Evolutionary conservation across 1,140 invertebrate species (phyloP), one percentile per base, ranked within the genome.

Genomic region (Kradibia gibbosae): DNA sequence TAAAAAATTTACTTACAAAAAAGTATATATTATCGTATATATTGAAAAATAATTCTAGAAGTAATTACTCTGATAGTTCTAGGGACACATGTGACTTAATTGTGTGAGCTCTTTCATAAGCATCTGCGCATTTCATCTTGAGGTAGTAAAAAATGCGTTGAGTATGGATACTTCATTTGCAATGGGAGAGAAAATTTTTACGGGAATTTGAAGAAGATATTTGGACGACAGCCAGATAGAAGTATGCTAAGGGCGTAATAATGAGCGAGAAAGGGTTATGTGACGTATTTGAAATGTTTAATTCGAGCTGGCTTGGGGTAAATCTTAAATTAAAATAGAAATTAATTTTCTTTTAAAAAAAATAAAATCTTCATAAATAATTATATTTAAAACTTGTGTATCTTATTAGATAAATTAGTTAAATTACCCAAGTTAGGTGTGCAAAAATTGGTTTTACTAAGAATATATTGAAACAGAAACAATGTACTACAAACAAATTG

Each of bases 151-250:
- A 73, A 73, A 31, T 53, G 45, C 31, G 50, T 36, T 10, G 22
- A 57, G 31, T 57, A 20, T 20, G 31, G 34, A 57, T 74, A 39
- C 48, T 42, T 25, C 20, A n/a, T 25, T 45, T n/a, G 25, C 15
- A n/a, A 45, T 3, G 22, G 34, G 31, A n/a, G 34, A 36, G 10
- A 62, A 48, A 28, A 62, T 11, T 84, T 84, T 81, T 70, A 84
- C 81, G 81, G 78, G 78, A 84, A 84, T 82, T 84, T 84, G 83
- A 84, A 74, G 74, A 82, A 82, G 62, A 80, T 80, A 60, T 74
- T 84, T 82, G 81, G 83, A 80, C 39, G 50, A 67, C 55, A 70
- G 78, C 83, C 83, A 82, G 75, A 50, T 57, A 65, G 42, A 50
- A 22, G 60, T 75, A 70, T 81, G 71, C 60, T 81, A 81, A 75